A percentile compares a stretch with the other conserved stretches of the same genome.
phyloP scores from a whole-genome alignment of 2,888 invertebrate species.

The Morpho helenor region DNA sequence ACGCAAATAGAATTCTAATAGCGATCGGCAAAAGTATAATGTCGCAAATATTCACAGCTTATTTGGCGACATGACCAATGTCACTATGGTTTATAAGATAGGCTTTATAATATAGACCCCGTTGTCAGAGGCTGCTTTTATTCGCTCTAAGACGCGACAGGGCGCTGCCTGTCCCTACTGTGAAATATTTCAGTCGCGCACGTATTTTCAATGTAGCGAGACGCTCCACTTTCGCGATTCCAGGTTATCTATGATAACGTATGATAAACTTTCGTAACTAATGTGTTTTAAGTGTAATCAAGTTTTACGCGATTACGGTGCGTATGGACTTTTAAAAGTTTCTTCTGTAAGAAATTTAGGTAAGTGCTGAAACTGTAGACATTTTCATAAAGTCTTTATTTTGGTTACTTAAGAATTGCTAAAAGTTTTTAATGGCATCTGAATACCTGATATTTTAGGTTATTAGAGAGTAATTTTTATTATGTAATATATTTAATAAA shows the following conservation, averaged over 20 bases:
- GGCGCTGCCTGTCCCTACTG: constrained; percentile 9
- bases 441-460: not conserved
- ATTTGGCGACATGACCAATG: constrained; percentile 1
- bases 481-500: too few relatives aligned
- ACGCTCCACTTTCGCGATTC: constrained; percentile 11
- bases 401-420: not conserved
- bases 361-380: constrained; percentile 1
- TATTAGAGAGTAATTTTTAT: too few relatives aligned
- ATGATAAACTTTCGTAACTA: constrained; percentile 20
- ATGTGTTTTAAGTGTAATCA: constrained; percentile 16
- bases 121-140: constrained; percentile 4
- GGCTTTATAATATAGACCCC: not conserved
- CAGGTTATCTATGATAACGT: constrained; percentile 12
- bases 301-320: constrained; percentile 12
- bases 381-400: constrained; percentile 1
- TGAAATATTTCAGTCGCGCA: constrained; percentile 18
- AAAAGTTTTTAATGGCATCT: not conserved
- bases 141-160: constrained; percentile 10
- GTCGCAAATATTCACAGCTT: constrained; percentile 4
- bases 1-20: constrained; percentile 4
- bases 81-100: not conserved
- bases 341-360: not conserved
- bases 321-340: constrained; percentile 1
- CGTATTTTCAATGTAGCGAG: constrained; percentile 21
- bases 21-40: constrained; percentile 1